These are phyloP conservation scores for Eptesicus fuscus DNA, from an alignment of 2,113 vertebrate species.

Conservation along the genomic window DNA sequence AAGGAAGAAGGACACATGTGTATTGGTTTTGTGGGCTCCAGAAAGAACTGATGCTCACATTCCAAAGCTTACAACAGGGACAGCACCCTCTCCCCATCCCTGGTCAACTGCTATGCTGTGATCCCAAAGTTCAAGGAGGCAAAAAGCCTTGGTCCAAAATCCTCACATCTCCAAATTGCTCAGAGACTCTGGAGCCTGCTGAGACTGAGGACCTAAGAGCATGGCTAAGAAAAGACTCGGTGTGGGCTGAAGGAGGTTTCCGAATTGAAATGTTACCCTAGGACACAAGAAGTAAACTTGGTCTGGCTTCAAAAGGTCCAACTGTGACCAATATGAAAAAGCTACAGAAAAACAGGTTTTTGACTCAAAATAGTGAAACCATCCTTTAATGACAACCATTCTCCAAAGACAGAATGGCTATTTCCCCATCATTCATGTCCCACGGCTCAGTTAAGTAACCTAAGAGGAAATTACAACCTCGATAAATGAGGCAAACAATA, in stretches of 20 bases:
- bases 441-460: neutral
- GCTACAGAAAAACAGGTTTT: neutral
- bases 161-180: neutral
- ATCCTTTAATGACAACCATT: neutral
- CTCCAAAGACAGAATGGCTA: neutral
- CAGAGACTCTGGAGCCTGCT: neutral
- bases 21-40: neutral
- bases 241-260: neutral
- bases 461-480: neutral
- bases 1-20: neutral
- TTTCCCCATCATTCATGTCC: neutral
- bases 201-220: neutral
- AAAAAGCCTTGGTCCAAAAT: neutral
- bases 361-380: neutral
- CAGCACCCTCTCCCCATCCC: no score
- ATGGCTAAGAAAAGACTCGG: neutral
- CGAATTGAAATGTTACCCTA: neutral
- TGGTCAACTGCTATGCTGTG: no score
- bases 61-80: neutral
- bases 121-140: neutral
- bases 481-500: neutral
- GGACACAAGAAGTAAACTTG: neutral
- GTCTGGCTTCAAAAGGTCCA: neutral
- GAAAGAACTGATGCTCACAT: neutral
- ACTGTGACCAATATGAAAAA: neutral